Percentiles rank a stretch among this genome's conserved stretches.
These are phyloP conservation scores for Varanus komodoensis DNA, from an alignment of 2,113 vertebrate species.

Conservation along the genomic window DNA sequence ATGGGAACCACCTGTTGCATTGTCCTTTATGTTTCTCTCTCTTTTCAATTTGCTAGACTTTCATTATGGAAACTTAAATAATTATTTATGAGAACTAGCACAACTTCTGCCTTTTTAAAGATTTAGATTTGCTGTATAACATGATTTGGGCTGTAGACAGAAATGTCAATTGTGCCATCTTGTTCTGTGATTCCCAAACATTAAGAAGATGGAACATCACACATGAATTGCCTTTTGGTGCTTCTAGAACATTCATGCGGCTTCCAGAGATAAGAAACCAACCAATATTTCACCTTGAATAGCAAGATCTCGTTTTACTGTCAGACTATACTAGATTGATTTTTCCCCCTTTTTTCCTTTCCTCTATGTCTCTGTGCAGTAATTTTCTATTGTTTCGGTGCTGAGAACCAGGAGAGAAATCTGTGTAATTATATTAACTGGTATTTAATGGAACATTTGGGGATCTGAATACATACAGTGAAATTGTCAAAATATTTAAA, in stretches of 20 bases:
- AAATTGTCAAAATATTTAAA: slow-evolving; percentile 53
- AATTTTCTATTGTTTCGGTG: slow-evolving; percentile 27
- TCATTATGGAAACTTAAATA: neutral
- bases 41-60: neutral
- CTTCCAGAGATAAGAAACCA: neutral
- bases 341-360: neutral
- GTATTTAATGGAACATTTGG: slow-evolving; percentile 21
- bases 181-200: neutral
- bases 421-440: slow-evolving; percentile 30
- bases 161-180: neutral
- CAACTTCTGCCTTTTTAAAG: neutral
- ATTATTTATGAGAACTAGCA: neutral
- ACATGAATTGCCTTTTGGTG: neutral
- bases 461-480: slow-evolving; percentile 8
- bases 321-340: neutral
- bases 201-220: neutral
- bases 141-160: neutral
- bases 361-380: slow-evolving; percentile 12
- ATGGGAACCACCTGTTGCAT: neutral
- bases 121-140: neutral
- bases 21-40: neutral
- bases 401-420: slow-evolving; percentile 28
- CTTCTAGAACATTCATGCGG: neutral
- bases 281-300: slow-evolving; percentile 1
- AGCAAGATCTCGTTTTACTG: neutral